These are phyloP conservation scores for Panagrolaimus sp. DNA, from an alignment of 1,140 invertebrate genomes.

Conservation along the genomic window DNA sequence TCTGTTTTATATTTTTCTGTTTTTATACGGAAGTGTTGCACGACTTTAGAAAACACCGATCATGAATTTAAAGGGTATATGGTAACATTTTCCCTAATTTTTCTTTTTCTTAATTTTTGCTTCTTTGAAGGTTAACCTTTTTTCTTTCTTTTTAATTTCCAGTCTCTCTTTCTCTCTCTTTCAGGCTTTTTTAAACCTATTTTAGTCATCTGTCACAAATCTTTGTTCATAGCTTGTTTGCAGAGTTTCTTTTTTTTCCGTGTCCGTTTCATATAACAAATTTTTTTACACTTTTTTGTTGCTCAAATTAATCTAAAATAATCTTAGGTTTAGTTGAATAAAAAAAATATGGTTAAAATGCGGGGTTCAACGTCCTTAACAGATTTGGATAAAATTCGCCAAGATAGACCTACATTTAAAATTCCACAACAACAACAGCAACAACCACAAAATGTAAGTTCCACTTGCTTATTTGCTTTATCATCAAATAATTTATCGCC, in stretches of 20 bases:
- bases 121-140: too few species aligned
- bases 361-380: slow-evolving; percentile 7
- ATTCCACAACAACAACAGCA: not conserved
- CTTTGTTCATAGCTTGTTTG: too few species aligned
- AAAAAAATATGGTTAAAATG: not conserved
- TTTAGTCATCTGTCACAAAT: not conserved
- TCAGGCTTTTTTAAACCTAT: not conserved
- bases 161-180: not conserved
- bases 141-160: not conserved
- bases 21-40: too few species aligned
- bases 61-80: too few species aligned
- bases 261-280: not conserved
- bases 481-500: too few species aligned
- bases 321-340: too few species aligned
- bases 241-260: not conserved
- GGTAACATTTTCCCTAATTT: too few species aligned
- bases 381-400: slow-evolving; percentile 5
- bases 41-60: too few species aligned
- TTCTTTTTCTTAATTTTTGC: too few species aligned
- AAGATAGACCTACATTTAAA: not conserved
- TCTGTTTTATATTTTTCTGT: too few species aligned
- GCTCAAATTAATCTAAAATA: too few species aligned
- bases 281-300: not conserved
- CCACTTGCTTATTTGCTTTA: too few species aligned
- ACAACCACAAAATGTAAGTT: slow-evolving; percentile 1